Evolutionary conservation across 1,140 invertebrate genomes (phyloP).

Genomic region (Calephelis nemesis): DNA sequence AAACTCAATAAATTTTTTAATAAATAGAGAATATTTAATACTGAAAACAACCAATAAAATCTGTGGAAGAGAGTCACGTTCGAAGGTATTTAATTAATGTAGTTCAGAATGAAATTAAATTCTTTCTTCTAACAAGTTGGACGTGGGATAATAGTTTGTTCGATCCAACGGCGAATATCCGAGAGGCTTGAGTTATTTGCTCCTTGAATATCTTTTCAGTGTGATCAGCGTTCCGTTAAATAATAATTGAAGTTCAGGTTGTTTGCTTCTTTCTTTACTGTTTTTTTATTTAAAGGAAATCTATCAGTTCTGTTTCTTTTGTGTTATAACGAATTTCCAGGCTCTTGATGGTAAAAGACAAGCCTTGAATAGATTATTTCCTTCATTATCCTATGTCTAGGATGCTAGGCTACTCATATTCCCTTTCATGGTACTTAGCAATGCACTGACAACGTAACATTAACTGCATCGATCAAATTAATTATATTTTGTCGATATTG

Average conservation of each 20-base stretch:
- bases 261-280: neutral
- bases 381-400: too few relatives aligned
- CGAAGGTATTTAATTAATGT: constrained; percentile 26
- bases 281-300: neutral
- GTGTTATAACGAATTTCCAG: too few relatives aligned
- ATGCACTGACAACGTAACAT: too few relatives aligned
- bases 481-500: too few relatives aligned
- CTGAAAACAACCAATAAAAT: constrained; percentile 3
- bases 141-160: constrained; percentile 22
- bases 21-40: neutral
- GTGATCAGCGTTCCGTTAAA: constrained; percentile 16
- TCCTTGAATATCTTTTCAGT: constrained; percentile 19
- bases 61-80: constrained; percentile 10
- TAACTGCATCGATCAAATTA: too few relatives aligned
- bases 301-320: too few relatives aligned
- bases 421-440: too few relatives aligned
- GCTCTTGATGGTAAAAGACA: too few relatives aligned
- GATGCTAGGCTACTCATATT: too few relatives aligned
- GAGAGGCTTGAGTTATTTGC: constrained; percentile 20
- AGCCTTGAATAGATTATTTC: too few relatives aligned
- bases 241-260: constrained; percentile 24
- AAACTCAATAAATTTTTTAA: neutral
- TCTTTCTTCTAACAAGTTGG: constrained; percentile 21
- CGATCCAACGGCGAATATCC: constrained; percentile 20
- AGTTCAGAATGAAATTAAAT: constrained; percentile 25